phyloP scores from a whole-genome alignment of 2,113 vertebrate species.

The Hyla sarda region DNA sequence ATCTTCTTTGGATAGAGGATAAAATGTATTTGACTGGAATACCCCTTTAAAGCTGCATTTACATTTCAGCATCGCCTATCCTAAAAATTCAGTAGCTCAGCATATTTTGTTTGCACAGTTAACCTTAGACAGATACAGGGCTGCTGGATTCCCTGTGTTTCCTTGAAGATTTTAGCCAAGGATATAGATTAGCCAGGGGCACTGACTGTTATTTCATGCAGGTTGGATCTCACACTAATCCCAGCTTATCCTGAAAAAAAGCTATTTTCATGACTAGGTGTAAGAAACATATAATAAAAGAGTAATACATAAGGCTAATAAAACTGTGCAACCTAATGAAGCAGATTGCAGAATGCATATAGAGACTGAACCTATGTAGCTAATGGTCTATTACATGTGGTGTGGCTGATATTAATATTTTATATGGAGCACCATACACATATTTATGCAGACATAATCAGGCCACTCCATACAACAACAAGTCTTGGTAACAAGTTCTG shows the following conservation, averaged over 20 bases:
- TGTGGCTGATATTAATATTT: conserved; percentile 29
- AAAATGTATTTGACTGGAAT: no score
- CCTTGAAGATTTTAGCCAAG: conserved; percentile 37
- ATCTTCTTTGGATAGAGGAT: no score
- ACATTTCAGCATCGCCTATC: neutral
- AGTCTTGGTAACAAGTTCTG: neutral
- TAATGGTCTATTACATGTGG: neutral
- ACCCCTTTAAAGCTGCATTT: neutral
- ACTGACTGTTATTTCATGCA: conserved; percentile 2
- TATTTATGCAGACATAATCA: conserved; percentile 36
- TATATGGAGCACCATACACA: conserved; percentile 24
- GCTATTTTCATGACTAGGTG: conserved; percentile 20
- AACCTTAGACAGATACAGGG: neutral
- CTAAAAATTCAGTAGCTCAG: neutral
- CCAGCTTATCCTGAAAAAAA: neutral
- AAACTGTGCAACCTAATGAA: neutral
- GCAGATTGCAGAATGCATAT: neutral
- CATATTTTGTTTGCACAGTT: conserved; percentile 3
- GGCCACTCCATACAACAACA: neutral
- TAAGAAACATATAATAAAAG: conserved; percentile 12
- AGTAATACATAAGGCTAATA: neutral
- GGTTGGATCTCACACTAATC: conserved; percentile 32
- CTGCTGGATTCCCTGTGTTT: neutral
- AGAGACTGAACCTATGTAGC: neutral
- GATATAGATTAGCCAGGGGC: conserved; percentile 19